Evolutionary conservation across 2,888 invertebrate genomes (phyloP).

Genomic region (Osedax frankpressi): DNA sequence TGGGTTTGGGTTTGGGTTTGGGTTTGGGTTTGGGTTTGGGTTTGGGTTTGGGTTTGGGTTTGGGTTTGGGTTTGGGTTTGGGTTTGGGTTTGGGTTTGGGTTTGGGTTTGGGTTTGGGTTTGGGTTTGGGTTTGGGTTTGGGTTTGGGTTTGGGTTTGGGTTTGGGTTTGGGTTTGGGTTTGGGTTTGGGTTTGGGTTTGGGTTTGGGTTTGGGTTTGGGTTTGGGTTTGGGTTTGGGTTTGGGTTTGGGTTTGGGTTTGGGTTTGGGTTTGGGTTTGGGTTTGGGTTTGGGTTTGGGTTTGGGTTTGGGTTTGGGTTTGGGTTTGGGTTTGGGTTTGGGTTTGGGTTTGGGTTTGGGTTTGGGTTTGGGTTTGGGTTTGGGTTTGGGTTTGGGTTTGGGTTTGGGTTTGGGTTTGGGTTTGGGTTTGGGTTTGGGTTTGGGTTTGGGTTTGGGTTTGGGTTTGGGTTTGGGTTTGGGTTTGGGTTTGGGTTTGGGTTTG

Average conservation of each 20-base stretch:
- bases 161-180: constrained; percentile 16
- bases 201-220: constrained; percentile 18
- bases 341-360: constrained; percentile 28
- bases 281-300: constrained; percentile 5
- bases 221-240: constrained; percentile 18
- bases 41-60: not conserved
- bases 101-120: constrained; percentile 17
- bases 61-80: not conserved
- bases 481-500: constrained; percentile 7
- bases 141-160: constrained; percentile 3
- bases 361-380: constrained; percentile 28
- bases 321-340: constrained; percentile 18
- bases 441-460: not conserved
- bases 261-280: constrained; percentile 16
- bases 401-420: constrained; percentile 30
- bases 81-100: constrained; percentile 6
- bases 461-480: not conserved
- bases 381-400: constrained; percentile 29
- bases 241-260: constrained; percentile 13
- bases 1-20: not conserved
- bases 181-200: constrained; percentile 14
- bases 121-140: constrained; percentile 16
- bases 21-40: not conserved
- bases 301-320: not conserved
- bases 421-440: constrained; percentile 25